Evolutionary conservation across 2,888 invertebrate genomes (phyloP).

Genomic region (Heliothis peltigera): DNA sequence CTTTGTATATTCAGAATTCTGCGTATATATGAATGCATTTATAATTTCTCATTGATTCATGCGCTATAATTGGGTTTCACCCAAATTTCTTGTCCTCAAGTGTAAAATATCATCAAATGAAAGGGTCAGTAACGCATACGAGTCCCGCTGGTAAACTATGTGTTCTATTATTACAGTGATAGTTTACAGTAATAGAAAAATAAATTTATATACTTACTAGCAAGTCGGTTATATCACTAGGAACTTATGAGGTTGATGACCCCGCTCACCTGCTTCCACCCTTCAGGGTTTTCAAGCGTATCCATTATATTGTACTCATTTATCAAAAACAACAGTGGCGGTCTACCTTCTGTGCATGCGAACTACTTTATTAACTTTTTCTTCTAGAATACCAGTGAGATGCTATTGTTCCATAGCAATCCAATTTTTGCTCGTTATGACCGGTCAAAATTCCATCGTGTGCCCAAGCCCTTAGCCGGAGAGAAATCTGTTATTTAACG

Average conservation of each 20-base stretch:
- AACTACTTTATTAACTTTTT: conserved; percentile 22
- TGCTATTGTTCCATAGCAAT: neutral
- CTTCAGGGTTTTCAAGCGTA: conserved; percentile 28
- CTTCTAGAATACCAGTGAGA: neutral
- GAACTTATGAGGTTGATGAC: conserved; percentile 24
- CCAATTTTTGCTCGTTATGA: neutral
- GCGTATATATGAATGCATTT: too few relatives aligned
- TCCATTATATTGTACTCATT: conserved; percentile 27
- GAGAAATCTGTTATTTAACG: conserved; percentile 57
- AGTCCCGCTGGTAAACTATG: too few relatives aligned
- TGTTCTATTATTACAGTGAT: too few relatives aligned
- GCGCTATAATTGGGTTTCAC: neutral
- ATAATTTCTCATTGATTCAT: too few relatives aligned
- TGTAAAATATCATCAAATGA: neutral
- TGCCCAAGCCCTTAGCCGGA: conserved; percentile 35
- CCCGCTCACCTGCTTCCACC: conserved; percentile 17
- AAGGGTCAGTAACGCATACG: neutral
- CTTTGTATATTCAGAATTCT: too few relatives aligned
- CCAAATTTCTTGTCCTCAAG: neutral
- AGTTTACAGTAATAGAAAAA: neutral
- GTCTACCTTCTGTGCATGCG: conserved; percentile 1
- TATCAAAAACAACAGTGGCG: conserved; percentile 32
- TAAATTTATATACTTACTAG: neutral
- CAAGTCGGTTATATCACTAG: neutral
- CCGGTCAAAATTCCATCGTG: conserved; percentile 18